A percentile compares a stretch with the other conserved stretches of the same genome.
Conservation (phyloP, 2,797 vertebrate genomes). For the Sardinella longiceps region DNA sequence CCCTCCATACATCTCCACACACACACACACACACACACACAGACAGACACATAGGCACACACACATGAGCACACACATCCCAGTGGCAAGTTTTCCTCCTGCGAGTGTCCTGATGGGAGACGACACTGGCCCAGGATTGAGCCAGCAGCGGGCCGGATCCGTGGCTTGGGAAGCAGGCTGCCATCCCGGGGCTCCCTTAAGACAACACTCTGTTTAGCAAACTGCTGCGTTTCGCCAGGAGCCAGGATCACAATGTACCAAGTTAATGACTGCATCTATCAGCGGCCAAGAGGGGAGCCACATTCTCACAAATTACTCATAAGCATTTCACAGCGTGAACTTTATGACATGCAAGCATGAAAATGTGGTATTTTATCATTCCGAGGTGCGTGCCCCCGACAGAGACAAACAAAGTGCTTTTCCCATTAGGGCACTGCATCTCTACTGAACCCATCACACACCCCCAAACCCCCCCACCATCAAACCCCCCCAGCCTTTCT, state of each 20-base stretch:
- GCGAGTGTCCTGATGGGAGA: background rate
- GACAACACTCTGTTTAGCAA: constrained; percentile 65
- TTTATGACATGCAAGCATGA: constrained; percentile 59
- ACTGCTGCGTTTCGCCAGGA: constrained; percentile 66
- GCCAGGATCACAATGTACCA: constrained; percentile 70
- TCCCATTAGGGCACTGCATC: constrained; percentile 53
- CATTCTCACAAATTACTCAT: constrained; percentile 61
- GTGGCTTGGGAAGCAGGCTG: constrained; percentile 20
- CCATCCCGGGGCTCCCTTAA: constrained; percentile 52
- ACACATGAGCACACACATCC: background rate
- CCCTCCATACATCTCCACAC: background rate
- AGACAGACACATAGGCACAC: background rate
- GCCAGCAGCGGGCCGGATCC: background rate
- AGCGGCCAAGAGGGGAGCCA: constrained; percentile 53
- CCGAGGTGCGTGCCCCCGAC: constrained; percentile 51
- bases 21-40: background rate
- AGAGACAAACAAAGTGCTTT: constrained; percentile 57
- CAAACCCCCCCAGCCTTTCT: background rate
- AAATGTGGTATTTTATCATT: constrained; percentile 61
- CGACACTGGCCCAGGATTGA: background rate
- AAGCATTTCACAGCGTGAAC: constrained; percentile 63
- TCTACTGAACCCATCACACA: background rate
- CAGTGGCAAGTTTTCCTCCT: background rate
- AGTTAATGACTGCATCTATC: constrained; percentile 77
- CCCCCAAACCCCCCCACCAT: background rate